Percentiles rank a stretch among this genome's conserved stretches.
Evolutionary conservation across 2,113 vertebrate species (phyloP).

Genomic region (Hepsetus odoe): DNA sequence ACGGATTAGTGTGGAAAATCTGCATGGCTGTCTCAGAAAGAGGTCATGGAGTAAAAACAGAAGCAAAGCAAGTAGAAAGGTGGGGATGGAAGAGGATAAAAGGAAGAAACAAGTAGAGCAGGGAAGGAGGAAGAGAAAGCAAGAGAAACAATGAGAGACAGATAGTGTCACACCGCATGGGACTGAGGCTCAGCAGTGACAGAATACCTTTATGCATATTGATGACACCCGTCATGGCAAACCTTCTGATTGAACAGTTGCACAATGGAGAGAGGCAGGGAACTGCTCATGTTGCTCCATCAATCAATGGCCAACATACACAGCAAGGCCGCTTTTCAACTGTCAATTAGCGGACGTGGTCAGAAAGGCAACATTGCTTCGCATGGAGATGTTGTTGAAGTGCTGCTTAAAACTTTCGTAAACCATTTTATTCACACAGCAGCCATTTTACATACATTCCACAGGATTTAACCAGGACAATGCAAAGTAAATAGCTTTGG

Average conservation of each 20-base stretch:
- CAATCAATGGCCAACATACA: constrained; percentile 71
- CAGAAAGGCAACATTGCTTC: constrained; percentile 24
- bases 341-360: constrained; percentile 70
- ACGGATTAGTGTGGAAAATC: constrained; percentile 22
- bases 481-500: too few species aligned
- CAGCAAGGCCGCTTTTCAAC: constrained; percentile 66
- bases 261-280: constrained; percentile 73
- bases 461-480: too few species aligned
- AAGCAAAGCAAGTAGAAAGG: background rate
- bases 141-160: constrained; percentile 40
- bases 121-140: background rate
- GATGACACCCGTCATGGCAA: constrained; percentile 68
- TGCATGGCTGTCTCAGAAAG: constrained; percentile 34
- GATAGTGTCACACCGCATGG: constrained; percentile 63
- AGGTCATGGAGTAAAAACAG: constrained; percentile 54
- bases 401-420: background rate
- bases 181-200: constrained; percentile 65
- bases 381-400: constrained; percentile 27
- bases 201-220: constrained; percentile 73
- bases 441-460: background rate
- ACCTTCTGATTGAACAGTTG: constrained; percentile 74
- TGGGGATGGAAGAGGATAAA: constrained; percentile 45
- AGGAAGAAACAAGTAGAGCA: constrained; percentile 49
- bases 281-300: constrained; percentile 76
- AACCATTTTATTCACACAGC: background rate